Evolutionary conservation across 2,888 invertebrate genomes (phyloP), one percentile per base, ranked within the genome.

Genomic region (Ypsolopha sequella): DNA sequence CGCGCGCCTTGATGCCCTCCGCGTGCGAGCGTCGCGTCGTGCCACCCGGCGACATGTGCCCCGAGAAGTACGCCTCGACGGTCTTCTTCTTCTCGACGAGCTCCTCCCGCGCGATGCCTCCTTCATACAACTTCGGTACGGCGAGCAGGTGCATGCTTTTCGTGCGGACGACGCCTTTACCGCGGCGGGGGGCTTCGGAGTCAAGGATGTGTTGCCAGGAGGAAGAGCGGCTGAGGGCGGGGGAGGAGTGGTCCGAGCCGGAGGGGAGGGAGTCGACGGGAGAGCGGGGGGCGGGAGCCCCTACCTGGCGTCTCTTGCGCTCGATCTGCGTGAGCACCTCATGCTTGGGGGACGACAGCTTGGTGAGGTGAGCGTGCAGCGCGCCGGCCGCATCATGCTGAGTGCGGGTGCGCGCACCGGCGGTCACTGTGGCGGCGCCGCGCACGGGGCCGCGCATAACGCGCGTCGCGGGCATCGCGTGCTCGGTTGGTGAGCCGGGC

Each of bases 61-160:
- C 88, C 6, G 88, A 73, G 67, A 94, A 91, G 70, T 92, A 94
- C 11, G 93, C 92, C 59, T 92, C 93, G 52, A 94, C 91, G 1
- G 92, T 91, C 58, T 88, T 88, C 68, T 90, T 90, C 76, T 94
- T 94, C 56, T 90, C 89, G n/a, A 85, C 75, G 45, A 93, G 81
- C 61, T 91, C 89, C 41, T 91, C 91, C 58, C 89, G 91, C 7
- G 89, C 84, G 65, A 94, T 90, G 52, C 92, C 91, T 9, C 95
- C 95, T 75, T 95, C 95, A 72, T 89, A 95, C 64, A 95, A 91
- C 68, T 94, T 95, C 0, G 94, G 93, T 50, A 93, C 81, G 36
- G 90, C 90, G 58, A 94, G 80, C 43, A 91, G 88, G 63, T 94
- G 92, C 65, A 93, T 92, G 0, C 94, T 94, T 65, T 92, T 94